Base-by-base conservation (phyloP, 37 sponge, comb jelly and placozoan genomes). In the Bolinopsis microptera region DNA sequence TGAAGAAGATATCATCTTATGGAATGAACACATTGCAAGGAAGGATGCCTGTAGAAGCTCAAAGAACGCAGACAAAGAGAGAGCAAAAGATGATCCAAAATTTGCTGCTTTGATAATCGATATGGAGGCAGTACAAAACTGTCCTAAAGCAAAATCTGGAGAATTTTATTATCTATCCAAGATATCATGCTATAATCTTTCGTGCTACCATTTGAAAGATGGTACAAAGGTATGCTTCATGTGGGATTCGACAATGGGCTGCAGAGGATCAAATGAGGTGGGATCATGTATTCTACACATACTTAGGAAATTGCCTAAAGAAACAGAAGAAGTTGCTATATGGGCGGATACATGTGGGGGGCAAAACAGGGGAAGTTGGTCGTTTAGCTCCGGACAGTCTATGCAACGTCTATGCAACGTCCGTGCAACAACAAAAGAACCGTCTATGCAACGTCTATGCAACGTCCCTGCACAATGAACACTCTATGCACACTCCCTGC, bases 11-110 rank as follows among this genome's bases (percentile, higher is more conserved):
- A 72, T 72, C 25, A 21, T 23, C 22, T 3, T 30, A 21, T 72
- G 31, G 30, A 30, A 30, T 72, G 3, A 72, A 21, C 74, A 72
- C 26, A 72, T 24, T 23, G 74, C 26, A 8, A 28, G 31, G 26
- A 28, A 30, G 26, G 74, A 72, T 23, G 25, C 5, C 22, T 72
- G 30, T 24, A 72, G 74, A n/a, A 21, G 18, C 22, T 8, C 3
- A n/a, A 72, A 72, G 18, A 28, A 72, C 5, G 3, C 5, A n/a
- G 74, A 72, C 18, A 72, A 72, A 28, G 26, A 30, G 18, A 24
- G 74, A 72, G 74, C 74, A n/a, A 72, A 72, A 28, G 74, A 72
- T n/a, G 74, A 72, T 72, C 25, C 74, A 21, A 72, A 9, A 8
- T 72, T 72, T 28, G 31, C 3, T 5, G 74, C 74, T 30, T 2